phyloP scores from a whole-genome alignment of 2,113 vertebrate genomes.

The Hippocampus abdominalis region DNA sequence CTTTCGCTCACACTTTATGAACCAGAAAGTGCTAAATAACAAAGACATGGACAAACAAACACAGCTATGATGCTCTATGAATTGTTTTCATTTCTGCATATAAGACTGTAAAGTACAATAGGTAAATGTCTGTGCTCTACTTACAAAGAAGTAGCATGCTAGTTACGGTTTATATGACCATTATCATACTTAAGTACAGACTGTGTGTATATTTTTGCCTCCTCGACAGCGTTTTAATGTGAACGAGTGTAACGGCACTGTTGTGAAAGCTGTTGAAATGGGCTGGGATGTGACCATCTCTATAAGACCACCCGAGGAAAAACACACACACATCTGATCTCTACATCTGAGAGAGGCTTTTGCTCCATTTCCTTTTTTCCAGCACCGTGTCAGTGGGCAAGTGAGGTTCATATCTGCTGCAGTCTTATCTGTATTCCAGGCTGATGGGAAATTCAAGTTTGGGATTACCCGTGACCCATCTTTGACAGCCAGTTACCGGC shows the following conservation, averaged over 20 bases:
- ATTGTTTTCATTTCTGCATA: too few relatives aligned
- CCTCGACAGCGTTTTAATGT: not conserved
- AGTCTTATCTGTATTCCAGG: slow-evolving; percentile 70
- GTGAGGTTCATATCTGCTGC: slow-evolving; percentile 56
- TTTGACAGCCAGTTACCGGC: slow-evolving; percentile 19
- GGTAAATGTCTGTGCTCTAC: too few relatives aligned
- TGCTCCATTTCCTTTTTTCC: slow-evolving; percentile 67
- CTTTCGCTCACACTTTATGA: too few relatives aligned
- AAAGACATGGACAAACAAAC: too few relatives aligned
- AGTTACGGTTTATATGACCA: too few relatives aligned
- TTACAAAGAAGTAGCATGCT: too few relatives aligned
- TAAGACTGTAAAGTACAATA: too few relatives aligned
- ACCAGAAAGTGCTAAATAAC: too few relatives aligned
- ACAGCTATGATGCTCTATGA: too few relatives aligned
- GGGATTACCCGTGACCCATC: slow-evolving; percentile 66
- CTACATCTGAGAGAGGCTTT: slow-evolving; percentile 57
- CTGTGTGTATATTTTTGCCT: not conserved
- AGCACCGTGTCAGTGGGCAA: slow-evolving; percentile 45
- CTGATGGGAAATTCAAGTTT: slow-evolving; percentile 70
- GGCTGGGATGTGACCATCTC: slow-evolving; percentile 5
- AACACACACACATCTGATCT: slow-evolving; percentile 41
- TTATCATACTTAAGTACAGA: not conserved
- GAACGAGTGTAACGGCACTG: not conserved
- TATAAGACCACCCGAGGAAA: slow-evolving; percentile 46
- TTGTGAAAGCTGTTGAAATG: slow-evolving; percentile 8